Evolutionary conservation across 2,113 vertebrate genomes (phyloP), one percentile per base, ranked within the genome.

Genomic region (Lepisosteus osseus): DNA sequence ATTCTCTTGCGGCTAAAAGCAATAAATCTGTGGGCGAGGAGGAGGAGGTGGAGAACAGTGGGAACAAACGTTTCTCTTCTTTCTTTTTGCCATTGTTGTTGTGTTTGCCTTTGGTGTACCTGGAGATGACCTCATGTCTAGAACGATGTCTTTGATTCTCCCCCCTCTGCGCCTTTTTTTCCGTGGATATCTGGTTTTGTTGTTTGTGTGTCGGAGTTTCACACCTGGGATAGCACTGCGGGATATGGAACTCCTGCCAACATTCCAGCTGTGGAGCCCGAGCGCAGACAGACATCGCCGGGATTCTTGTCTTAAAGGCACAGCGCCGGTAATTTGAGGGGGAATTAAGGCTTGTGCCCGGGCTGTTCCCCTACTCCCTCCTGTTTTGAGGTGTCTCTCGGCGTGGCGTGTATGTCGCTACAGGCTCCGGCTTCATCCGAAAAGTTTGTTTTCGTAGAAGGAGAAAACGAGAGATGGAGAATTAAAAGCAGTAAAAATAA

Each of bases 91-190:
- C 67, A 29, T 68, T 29, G 6, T 40, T 54, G 54, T 43, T 61
- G 72, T 79, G 75, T 77, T 76, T 47, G 47, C 47, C 47, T 74
- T 77, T 81, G 84, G 12, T 65, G 71, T 74, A 81, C 73, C 78
- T 76, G 72, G 67, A 54, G 13, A 71, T 91, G 86, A 90, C 81
- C 77, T 91, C 80, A 89, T 84, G 88, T 92, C 90, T 91, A 61
- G 76, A 81, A 76, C 61, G 66, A 29, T 68, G 70, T 79, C 84
- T 80, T 84, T 78, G 76, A 65, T 72, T 8, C 65, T 55, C 11
- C 47, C 29, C 54, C 59, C 42, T 41, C 72, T 78, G 61, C 61
- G 40, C 12, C 9, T 43, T 12, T 45, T 6, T 71, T 41, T 51
- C 47, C 68, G 15, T n/a, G 72, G 65, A 77, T 77, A 79, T 54